Base-by-base conservation (phyloP, 1,140 invertebrate genomes). In the Laupala kohalensis region DNA sequence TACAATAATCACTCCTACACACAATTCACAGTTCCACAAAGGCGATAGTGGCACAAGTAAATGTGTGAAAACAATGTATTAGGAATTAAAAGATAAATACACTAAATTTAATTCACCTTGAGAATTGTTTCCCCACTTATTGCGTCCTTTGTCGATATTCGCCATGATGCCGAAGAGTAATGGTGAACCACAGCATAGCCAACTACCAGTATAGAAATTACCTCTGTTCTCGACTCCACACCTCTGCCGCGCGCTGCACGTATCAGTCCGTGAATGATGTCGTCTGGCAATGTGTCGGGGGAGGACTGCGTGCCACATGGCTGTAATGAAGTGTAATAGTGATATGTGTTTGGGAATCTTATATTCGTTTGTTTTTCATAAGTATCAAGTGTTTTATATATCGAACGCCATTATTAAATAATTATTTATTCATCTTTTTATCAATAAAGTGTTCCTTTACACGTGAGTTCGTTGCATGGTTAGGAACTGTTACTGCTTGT, bases 131-230 rank as follows among this genome's bases (percentile, higher is more conserved):
- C 79, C 79, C 81, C 81, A 81, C 78, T 82, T 83, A 81, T 76
- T 82, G 81, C 81, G 81, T 82, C 81, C 82, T 83, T 82, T 83
- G 81, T 83, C 81, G 79, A 79, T 77, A 77, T 81, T 81, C 80
- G 81, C 82, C 82, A 83, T 83, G 78, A 81, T 82, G 79, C 72
- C n/a, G 24, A 69, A 72, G 19, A 69, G 24, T 71, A 37, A 64
- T 64, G 53, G 53, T 69, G 26, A 53, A 19, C 24, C 15, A 63
- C 29, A 23, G 37, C 24, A 37, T 69, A 65, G 53, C 19, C 24
- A 0, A 65, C 63, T 69, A 27, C 28, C 3, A 25, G 15, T 62
- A 25, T 67, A 19, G 24, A 64, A 71, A 4, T 63, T 64, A 65
- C 69, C 68, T 75, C 75, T 69, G 69, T n/a, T 25, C 23, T 53